These are phyloP conservation scores for Ormyrus rosae DNA, from an alignment of 2,888 invertebrate species.

Conservation along the genomic window DNA sequence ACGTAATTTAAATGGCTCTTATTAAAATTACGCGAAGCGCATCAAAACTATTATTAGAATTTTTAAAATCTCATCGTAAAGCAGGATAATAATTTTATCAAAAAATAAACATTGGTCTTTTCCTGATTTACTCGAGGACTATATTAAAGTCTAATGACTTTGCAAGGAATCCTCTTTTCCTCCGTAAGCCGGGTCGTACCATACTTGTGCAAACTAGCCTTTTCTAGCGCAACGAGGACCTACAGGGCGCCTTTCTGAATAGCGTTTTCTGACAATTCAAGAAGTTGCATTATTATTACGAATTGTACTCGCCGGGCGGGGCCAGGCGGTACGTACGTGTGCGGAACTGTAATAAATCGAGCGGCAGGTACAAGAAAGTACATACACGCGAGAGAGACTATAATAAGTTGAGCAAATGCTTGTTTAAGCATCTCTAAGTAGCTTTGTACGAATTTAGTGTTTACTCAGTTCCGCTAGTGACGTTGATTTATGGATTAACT, in stretches of 20 bases:
- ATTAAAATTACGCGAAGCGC: not conserved
- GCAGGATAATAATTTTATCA: not conserved
- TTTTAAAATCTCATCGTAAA: too few species aligned
- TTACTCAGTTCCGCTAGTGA: conserved; percentile 38
- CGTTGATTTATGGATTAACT: conserved; percentile 49
- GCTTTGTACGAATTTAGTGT: conserved; percentile 46
- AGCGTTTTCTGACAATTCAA: conserved; percentile 27
- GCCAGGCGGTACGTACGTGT: not conserved
- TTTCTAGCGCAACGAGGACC: conserved; percentile 41
- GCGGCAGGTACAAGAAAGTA: conserved; percentile 5
- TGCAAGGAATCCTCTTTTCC: not conserved
- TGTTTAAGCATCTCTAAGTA: conserved; percentile 49
- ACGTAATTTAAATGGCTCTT: not conserved
- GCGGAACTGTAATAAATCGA: not conserved
- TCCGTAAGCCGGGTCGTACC: conserved; percentile 11
- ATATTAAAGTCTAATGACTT: too few species aligned
- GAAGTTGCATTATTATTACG: conserved; percentile 47
- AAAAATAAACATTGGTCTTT: not conserved
- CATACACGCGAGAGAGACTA: conserved; percentile 18
- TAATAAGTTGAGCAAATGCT: conserved; percentile 44
- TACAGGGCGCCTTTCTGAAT: conserved; percentile 33
- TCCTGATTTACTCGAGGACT: not conserved
- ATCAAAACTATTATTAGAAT: not conserved
- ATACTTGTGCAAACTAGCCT: conserved; percentile 42
- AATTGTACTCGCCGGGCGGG: conserved; percentile 15